Conservation (phyloP, 2,797 vertebrate genomes). For the Carduelis carduelis region DNA sequence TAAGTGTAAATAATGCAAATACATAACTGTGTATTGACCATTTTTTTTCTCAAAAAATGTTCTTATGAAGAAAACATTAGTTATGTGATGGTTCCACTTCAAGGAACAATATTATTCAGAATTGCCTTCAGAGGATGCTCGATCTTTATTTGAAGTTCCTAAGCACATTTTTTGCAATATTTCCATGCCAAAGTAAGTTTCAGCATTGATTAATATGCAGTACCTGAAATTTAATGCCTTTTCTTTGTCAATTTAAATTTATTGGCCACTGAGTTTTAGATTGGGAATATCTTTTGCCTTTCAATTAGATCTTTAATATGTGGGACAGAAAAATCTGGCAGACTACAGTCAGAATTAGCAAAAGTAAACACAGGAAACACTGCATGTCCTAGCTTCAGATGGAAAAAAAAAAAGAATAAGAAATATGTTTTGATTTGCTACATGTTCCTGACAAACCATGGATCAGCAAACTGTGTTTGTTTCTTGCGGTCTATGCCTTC, state of each 20-base stretch:
- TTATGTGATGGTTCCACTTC: neutral
- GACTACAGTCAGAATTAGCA: neutral
- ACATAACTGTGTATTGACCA: neutral
- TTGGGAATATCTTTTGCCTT: neutral
- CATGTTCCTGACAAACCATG: neutral
- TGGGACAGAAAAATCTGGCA: neutral
- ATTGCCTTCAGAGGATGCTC: neutral
- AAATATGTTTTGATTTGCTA: neutral
- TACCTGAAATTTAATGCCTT: neutral
- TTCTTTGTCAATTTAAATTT: neutral
- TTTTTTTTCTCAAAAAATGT: neutral
- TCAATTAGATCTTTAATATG: neutral
- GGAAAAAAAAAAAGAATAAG: neutral
- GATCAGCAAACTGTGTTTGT: neutral
- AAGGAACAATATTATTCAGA: neutral
- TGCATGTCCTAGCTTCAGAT: neutral
- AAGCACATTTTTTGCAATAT: neutral
- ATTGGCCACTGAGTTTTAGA: neutral
- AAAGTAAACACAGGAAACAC: neutral
- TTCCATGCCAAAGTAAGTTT: neutral
- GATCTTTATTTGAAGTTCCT: neutral
- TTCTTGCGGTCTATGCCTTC: neutral
- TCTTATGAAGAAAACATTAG: neutral
- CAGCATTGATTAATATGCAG: neutral
- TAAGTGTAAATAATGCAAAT: neutral